Evolutionary conservation across 2,888 invertebrate genomes (phyloP).

Genomic region (Synergus itoensis): DNA sequence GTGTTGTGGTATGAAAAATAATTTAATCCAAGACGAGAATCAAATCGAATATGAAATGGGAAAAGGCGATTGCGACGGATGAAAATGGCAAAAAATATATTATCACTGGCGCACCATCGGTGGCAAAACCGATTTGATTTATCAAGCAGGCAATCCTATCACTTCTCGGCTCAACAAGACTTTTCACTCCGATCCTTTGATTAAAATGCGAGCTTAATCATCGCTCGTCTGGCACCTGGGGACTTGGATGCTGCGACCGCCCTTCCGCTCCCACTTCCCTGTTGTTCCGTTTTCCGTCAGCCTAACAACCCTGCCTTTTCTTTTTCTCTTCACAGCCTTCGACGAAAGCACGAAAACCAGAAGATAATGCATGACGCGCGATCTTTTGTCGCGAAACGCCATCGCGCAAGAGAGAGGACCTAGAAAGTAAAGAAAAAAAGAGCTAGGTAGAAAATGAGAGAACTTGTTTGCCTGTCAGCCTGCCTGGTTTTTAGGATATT

Average conservation of each 20-base stretch:
- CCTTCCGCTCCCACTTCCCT: constrained; percentile 45
- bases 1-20: constrained; percentile 13
- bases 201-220: constrained; percentile 77
- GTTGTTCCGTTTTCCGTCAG: constrained; percentile 42
- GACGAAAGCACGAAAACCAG: constrained; percentile 68
- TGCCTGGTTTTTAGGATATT: constrained; percentile 74
- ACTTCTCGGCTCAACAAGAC: constrained; percentile 72
- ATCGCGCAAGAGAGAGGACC: constrained; percentile 48
- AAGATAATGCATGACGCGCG: constrained; percentile 72
- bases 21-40: constrained; percentile 22
- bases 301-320: constrained; percentile 55
- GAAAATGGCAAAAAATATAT: constrained; percentile 63
- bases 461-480: constrained; percentile 53
- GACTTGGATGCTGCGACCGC: constrained; percentile 65
- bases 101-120: constrained; percentile 59
- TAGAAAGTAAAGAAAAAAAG: constrained; percentile 35
- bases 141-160: constrained; percentile 75
- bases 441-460: constrained; percentile 29
- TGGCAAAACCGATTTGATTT: constrained; percentile 73
- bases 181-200: constrained; percentile 76
- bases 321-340: constrained; percentile 57
- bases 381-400: constrained; percentile 65
- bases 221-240: constrained; percentile 73
- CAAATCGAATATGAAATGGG: constrained; percentile 56
- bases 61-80: constrained; percentile 43